Evolutionary conservation across 2,888 invertebrate genomes (phyloP).

Genomic region (Dryomyza anilis): DNA sequence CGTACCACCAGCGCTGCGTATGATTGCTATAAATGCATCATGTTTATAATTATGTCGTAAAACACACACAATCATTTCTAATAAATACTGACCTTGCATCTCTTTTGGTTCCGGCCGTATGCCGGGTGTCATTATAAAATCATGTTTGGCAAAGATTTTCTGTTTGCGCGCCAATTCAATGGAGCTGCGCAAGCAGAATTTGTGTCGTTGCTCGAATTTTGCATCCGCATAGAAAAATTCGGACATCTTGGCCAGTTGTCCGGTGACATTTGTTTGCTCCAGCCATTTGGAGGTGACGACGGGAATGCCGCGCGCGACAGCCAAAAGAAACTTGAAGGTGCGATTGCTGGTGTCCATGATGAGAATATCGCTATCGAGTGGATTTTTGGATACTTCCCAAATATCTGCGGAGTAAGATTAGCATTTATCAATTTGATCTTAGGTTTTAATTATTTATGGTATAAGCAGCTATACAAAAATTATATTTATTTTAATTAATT

Average conservation of each 20-base stretch:
- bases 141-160: constrained; percentile 39
- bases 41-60: too few species aligned
- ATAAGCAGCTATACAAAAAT: too few species aligned
- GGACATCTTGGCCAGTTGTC: constrained; percentile 16
- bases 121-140: constrained; percentile 43
- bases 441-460: too few species aligned
- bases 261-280: constrained; percentile 30
- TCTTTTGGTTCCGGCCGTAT: constrained; percentile 42
- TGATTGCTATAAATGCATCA: constrained; percentile 41
- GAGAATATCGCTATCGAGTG: constrained; percentile 63
- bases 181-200: constrained; percentile 42
- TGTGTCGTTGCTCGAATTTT: constrained; percentile 42
- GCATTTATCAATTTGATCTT: neutral
- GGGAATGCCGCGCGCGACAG: constrained; percentile 67
- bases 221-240: constrained; percentile 37
- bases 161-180: constrained; percentile 36
- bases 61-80: too few species aligned
- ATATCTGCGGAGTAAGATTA: constrained; percentile 27
- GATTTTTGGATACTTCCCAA: constrained; percentile 64
- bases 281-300: constrained; percentile 61
- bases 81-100: constrained; percentile 42
- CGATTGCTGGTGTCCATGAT: constrained; percentile 64
- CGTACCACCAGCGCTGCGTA: constrained; percentile 42
- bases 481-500: too few species aligned
- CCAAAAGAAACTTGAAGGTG: constrained; percentile 67